Conservation (phyloP, 1,140 invertebrate species). For the Paraescarpia echinospica region DNA sequence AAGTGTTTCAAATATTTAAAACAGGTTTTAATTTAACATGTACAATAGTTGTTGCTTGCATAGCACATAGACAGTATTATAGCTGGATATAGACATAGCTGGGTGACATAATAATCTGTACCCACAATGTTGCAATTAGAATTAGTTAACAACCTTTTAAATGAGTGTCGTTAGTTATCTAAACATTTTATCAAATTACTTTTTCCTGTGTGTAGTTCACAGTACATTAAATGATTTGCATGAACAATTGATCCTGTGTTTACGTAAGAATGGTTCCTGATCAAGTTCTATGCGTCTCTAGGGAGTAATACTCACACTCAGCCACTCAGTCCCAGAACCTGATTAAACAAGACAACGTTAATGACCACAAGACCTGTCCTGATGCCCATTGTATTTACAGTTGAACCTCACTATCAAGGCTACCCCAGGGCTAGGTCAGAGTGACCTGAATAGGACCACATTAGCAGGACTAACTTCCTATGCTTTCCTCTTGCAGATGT, state of each 20-base stretch:
- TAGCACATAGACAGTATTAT: no score
- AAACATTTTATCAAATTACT: not conserved
- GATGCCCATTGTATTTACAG: no score
- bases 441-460: no score
- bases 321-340: not conserved
- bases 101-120: not conserved
- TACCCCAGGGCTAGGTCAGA: no score
- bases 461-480: no score
- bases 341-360: not conserved
- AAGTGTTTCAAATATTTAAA: not conserved
- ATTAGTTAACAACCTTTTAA: not conserved
- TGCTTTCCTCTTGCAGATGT: no score
- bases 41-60: not conserved
- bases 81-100: no score
- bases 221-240: not conserved
- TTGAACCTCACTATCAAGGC: no score
- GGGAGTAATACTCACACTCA: not conserved
- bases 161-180: not conserved
- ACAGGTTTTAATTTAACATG: not conserved
- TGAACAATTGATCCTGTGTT: not conserved
- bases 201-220: not conserved
- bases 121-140: not conserved
- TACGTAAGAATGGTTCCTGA: not conserved
- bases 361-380: not conserved
- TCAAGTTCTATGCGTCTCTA: not conserved